Percentiles rank a stretch among this genome's conserved stretches.
These are phyloP conservation scores for Andrena trimmerana DNA, from an alignment of 2,888 invertebrate species.

Conservation along the genomic window DNA sequence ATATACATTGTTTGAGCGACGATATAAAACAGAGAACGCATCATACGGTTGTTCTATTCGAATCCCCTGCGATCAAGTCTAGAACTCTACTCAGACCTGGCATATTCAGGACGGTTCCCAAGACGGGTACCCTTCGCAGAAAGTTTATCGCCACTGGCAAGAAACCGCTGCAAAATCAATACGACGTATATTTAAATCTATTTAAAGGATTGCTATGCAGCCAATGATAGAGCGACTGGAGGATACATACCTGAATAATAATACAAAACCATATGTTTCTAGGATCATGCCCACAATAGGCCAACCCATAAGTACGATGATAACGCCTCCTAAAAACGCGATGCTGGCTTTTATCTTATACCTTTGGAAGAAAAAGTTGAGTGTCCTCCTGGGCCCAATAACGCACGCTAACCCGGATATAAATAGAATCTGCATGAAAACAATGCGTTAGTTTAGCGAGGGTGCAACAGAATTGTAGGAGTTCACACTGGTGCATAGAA, in stretches of 20 bases:
- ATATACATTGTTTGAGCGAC: slow-evolving; percentile 74
- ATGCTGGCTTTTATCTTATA: slow-evolving; percentile 97
- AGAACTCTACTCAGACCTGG: slow-evolving; percentile 95
- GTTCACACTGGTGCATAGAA: not conserved
- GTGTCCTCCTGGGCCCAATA: slow-evolving; percentile 97
- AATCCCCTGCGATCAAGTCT: slow-evolving; percentile 93
- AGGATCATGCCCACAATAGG: slow-evolving; percentile 98
- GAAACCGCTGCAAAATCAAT: slow-evolving; percentile 92
- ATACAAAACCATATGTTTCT: slow-evolving; percentile 98
- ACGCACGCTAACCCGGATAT: slow-evolving; percentile 97
- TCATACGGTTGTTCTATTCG: slow-evolving; percentile 94
- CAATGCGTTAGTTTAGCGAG: slow-evolving; percentile 7
- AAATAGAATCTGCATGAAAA: slow-evolving; percentile 93
- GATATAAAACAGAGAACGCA: slow-evolving; percentile 48
- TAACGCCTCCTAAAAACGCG: slow-evolving; percentile 97
- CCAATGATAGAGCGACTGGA: not conserved
- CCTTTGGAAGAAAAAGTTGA: slow-evolving; percentile 98
- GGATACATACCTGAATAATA: slow-evolving; percentile 90
- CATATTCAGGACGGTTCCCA: slow-evolving; percentile 95
- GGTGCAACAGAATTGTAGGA: not conserved
- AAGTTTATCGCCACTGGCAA: slow-evolving; percentile 98
- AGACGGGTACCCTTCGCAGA: slow-evolving; percentile 95
- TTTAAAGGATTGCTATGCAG: not conserved
- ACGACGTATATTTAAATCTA: slow-evolving; percentile 44
- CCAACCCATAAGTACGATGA: slow-evolving; percentile 97